A percentile compares a stretch with the other conserved stretches of the same genome.
Conservation (phyloP, 2,888 invertebrate species). For the Andricus quercusramuli region DNA sequence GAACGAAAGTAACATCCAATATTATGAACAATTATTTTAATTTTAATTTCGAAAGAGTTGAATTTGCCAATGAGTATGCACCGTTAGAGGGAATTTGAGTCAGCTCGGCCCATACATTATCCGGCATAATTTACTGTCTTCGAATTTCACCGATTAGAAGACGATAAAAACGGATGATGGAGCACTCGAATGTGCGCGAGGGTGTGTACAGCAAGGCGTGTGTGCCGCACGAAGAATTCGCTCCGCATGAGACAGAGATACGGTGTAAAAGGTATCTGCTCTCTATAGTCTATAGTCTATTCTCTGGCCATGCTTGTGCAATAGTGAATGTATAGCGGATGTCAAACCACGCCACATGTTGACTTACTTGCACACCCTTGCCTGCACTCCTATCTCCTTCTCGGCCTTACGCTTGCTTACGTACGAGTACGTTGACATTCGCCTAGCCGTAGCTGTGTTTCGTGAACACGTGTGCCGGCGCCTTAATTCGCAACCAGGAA, state of each 20-base stretch:
- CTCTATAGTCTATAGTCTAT: too few relatives aligned
- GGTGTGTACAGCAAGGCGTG: conserved; percentile 75
- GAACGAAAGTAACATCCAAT: too few relatives aligned
- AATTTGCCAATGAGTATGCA: conserved; percentile 5
- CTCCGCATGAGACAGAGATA: conserved; percentile 69
- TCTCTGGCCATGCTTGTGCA: conserved; percentile 68
- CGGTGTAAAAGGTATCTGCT: conserved; percentile 72
- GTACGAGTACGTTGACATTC: conserved; percentile 61
- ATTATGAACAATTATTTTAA: too few relatives aligned
- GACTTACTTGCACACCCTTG: conserved; percentile 64
- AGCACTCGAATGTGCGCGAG: conserved; percentile 65
- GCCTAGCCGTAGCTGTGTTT: conserved; percentile 61
- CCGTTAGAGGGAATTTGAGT: conserved; percentile 15
- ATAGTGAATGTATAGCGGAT: conserved; percentile 78
- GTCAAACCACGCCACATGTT: conserved; percentile 72
- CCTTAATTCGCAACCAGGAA: conserved; percentile 62
- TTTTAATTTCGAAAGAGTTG: too few relatives aligned
- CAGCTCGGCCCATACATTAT: conserved; percentile 40
- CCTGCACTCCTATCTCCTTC: conserved; percentile 59
- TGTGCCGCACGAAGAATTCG: conserved; percentile 73
- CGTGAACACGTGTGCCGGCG: conserved; percentile 56
- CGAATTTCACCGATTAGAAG: conserved; percentile 56
- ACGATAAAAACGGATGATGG: conserved; percentile 55
- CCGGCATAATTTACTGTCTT: conserved; percentile 51
- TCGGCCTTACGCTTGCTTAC: too few relatives aligned